A percentile compares a stretch with the other conserved stretches of the same genome.
phyloP scores from a whole-genome alignment of 2,888 invertebrate genomes.

The Sminthurinus aureus region DNA sequence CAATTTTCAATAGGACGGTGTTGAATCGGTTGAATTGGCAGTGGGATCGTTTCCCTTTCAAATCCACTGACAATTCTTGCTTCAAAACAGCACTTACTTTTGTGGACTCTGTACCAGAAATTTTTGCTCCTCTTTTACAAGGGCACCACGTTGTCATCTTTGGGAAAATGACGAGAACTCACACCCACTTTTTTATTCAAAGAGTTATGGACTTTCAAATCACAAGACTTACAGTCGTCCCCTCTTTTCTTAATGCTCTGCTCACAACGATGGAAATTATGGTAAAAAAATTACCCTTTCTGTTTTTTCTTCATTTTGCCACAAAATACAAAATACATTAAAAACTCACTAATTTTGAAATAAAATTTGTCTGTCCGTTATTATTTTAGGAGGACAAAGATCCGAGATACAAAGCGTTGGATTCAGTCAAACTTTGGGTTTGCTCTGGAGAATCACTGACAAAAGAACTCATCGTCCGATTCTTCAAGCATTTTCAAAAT shows the following conservation, averaged over 20 bases:
- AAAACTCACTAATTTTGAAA: too few relatives aligned
- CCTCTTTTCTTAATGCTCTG: constrained; percentile 80
- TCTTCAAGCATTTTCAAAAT: constrained; percentile 68
- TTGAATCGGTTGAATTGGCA: constrained; percentile 89
- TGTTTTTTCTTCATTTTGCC: too few relatives aligned
- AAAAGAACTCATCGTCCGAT: constrained; percentile 71
- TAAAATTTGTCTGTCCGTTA: too few relatives aligned
- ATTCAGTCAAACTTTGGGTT: constrained; percentile 77
- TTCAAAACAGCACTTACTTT: constrained; percentile 93
- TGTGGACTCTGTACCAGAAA: constrained; percentile 77
- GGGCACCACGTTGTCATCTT: constrained; percentile 77
- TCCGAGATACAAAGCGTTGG: constrained; percentile 62
- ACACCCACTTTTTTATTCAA: constrained; percentile 34
- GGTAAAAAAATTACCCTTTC: too few relatives aligned
- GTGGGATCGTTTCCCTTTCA: constrained; percentile 81
- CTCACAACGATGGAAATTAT: constrained; percentile 62
- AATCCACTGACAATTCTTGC: constrained; percentile 74
- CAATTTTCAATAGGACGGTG: constrained; percentile 68
- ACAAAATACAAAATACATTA: too few relatives aligned
- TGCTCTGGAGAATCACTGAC: constrained; percentile 77
- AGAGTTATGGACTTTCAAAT: constrained; percentile 67
- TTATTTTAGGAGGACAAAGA: neutral
- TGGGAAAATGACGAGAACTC: constrained; percentile 68
- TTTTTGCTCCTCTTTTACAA: constrained; percentile 62
- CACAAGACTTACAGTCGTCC: constrained; percentile 81